Base-by-base conservation (phyloP, 2,888 invertebrate species). In the Esperia sulphurella region DNA sequence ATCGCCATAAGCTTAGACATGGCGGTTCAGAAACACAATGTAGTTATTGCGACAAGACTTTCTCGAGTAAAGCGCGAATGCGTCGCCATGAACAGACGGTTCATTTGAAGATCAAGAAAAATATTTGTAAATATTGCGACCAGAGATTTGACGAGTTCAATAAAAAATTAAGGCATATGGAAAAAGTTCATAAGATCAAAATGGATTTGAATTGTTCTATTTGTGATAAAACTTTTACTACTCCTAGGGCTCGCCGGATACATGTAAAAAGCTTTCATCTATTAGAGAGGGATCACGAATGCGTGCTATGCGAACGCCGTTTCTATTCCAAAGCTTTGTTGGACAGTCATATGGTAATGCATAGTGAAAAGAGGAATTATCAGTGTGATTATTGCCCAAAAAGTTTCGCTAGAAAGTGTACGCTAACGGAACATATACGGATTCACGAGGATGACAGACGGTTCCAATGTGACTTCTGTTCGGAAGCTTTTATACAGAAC, bases 311-410 rank as follows among this genome's bases (percentile, higher is more conserved):
- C 52, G 62, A 70, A 0, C 71, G 66, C 47, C 68, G 61, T 30
- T 86, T 83, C 50, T 76, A 69, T 48, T 56, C 65, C 0, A 73
- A 68, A 37, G 64, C 66, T n/a, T 68, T 71, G 47, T 57, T 87
- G 46, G 68, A 66, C 14, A 66, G 68, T 9, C 88, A 88, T 52
- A 65, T 73, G 61, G 61, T 73, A 29, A 78, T 67, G 35, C 84
- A 85, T 48, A 76, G 76, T 0, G 72, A 70, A 0, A 59, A 64
- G 8, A 73, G 71, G 52, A 71, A 72, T 3, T 81, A 68, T 47
- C 61, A 71, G 46, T 86, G 85, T 51, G 63, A 66, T n/a, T 49
- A 76, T 13, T 86, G 84, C 48, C 46, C 59, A 3, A 81, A 77
- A 38, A 43, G 55, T 0, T 73, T 59, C 43, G 54, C 53, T 0